A percentile compares a stretch with the other conserved stretches of the same genome.
phyloP scores from a whole-genome alignment of 2,888 invertebrate species.

The Therioaphis trifolii region DNA sequence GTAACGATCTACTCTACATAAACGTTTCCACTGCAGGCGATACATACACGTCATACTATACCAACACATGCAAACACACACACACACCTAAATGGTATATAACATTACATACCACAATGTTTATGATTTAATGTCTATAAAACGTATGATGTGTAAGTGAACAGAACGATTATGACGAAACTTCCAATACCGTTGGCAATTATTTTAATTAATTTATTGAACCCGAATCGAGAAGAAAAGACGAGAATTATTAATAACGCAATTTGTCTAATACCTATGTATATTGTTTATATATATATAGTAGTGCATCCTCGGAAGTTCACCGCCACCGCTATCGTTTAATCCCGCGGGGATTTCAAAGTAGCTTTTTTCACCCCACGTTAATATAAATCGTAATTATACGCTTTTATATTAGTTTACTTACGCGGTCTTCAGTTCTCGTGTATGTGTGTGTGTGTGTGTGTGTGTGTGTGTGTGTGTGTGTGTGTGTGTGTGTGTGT shows the following conservation, averaged over 20 bases:
- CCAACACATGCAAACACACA: too few relatives aligned
- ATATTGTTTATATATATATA: not conserved
- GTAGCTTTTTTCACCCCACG: slow-evolving; percentile 15
- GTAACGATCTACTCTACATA: not conserved
- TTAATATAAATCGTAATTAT: slow-evolving; percentile 51
- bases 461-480: not conserved
- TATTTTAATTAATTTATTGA: not conserved
- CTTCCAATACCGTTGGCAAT: not conserved
- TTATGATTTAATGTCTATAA: too few relatives aligned
- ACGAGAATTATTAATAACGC: not conserved
- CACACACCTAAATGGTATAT: too few relatives aligned
- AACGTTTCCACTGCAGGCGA: not conserved
- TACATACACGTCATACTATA: not conserved
- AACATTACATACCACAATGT: too few relatives aligned
- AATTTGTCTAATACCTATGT: not conserved
- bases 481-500: not conserved
- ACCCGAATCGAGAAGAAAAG: not conserved
- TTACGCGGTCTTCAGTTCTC: not conserved
- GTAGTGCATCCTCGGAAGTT: not conserved
- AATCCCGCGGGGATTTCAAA: slow-evolving; percentile 28
- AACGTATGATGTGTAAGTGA: too few relatives aligned
- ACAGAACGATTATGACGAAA: not conserved
- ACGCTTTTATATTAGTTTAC: slow-evolving; percentile 44
- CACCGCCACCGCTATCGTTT: not conserved
- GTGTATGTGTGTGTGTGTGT: not conserved